Evolutionary conservation across 2,888 invertebrate species (phyloP).

Genomic region (Xestoiulus laeticollis): DNA sequence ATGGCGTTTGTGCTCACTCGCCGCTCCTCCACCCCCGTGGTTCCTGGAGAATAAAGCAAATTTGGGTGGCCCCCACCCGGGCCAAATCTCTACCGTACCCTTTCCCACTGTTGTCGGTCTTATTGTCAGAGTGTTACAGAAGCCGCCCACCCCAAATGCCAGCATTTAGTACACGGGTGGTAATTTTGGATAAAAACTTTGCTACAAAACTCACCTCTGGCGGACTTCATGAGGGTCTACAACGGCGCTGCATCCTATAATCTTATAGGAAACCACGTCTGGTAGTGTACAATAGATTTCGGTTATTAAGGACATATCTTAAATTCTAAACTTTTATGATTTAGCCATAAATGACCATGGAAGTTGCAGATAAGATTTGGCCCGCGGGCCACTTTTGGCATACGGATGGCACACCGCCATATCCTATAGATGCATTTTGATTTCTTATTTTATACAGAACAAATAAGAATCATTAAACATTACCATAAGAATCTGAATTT

Average conservation of each 20-base stretch:
- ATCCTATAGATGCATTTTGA: too few relatives aligned
- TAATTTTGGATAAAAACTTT: background rate
- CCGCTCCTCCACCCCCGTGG: background rate
- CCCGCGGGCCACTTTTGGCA: too few relatives aligned
- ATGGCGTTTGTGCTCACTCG: background rate
- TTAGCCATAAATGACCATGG: too few relatives aligned
- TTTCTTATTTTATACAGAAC: too few relatives aligned
- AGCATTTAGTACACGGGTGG: background rate
- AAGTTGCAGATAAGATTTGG: too few relatives aligned
- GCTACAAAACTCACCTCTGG: background rate
- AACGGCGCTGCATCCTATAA: background rate
- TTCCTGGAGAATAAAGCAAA: background rate
- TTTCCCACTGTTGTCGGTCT: background rate
- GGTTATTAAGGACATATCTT: too few relatives aligned
- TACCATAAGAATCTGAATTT: too few relatives aligned
- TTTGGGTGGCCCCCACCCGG: constrained; percentile 25
- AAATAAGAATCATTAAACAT: too few relatives aligned
- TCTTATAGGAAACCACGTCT: too few relatives aligned
- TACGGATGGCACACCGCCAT: too few relatives aligned
- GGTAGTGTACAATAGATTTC: too few relatives aligned
- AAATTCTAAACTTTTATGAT: too few relatives aligned
- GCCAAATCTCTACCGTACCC: background rate
- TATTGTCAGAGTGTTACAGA: background rate
- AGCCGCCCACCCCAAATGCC: background rate
- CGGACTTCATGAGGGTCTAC: background rate